Evolutionary conservation across 2,888 invertebrate genomes (phyloP), one percentile per base, ranked within the genome.

Genomic region (Teleiodes luculella): DNA sequence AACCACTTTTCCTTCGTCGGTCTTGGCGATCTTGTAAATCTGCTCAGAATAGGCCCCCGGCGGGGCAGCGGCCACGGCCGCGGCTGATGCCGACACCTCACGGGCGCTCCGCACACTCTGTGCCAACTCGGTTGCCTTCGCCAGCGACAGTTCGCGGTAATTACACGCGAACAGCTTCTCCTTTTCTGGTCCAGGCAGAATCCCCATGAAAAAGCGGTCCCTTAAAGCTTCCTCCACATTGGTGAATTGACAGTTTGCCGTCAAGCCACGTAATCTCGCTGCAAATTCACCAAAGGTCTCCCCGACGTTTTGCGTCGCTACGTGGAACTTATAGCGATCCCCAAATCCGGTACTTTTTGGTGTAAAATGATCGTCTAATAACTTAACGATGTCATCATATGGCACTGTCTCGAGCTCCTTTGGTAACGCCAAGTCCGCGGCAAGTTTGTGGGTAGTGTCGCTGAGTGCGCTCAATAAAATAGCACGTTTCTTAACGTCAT

Each of bases 21-120:
- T 41, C 16, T 41, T 6, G 20, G 28, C 11, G 11, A 45, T 28
- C 7, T 24, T 28, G 30, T 97, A 94, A 83, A 98, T 98, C 0
- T 98, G 97, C 80, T 98, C 97, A 11, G 95, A 90, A 86, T 98
- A 97, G 11, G 98, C 98, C 1, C 98, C 98, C 91, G 98, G 98
- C 98, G 97, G 0, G 97, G 96, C 0, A 95, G 92, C 79, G 95
- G 96, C 0, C 96, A 95, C n/a, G 98, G 7, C 13, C 41, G 98
- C 63, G 92, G 87, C 79, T 94, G 98, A 51, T 92, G 92, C 49
- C 98, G 92, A 13, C 95, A 93, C 28, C 97, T 91, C 54, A 95
- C 95, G 18, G 97, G 86, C 0, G 96, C 94, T 89, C 98, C 98
- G 52, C 73, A 79, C 4, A 93, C 83, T 28, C 88, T 75, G 35